Evolutionary conservation across 2,113 vertebrate genomes (phyloP), one percentile per base, ranked within the genome.

Genomic region (Anolis carolinensis): DNA sequence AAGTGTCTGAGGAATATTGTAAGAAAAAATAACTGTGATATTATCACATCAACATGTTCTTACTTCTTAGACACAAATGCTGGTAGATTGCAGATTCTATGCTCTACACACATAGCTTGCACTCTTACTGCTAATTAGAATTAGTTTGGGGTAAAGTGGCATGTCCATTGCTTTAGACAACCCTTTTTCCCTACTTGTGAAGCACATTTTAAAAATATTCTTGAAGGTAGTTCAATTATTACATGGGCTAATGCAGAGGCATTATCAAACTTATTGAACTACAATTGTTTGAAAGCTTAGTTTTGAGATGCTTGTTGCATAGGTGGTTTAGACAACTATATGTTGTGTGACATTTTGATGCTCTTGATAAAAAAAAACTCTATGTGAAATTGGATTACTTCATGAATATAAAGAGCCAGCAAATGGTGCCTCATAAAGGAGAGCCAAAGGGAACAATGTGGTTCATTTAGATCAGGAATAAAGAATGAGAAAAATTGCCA

Each of bases 391-490:
- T 86, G 77, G 70, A 91, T 89, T 90, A 27, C 32, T n/a, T 91
- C 63, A 88, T 94, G 75, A 93, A 94, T 93, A 86, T 87, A 86
- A 94, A 94, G 81, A 81, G 79, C 88, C 80, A 92, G 90, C 63
- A 83, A 93, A 87, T 72, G 67, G 84, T 87, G 21, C 70, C 89
- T 89, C 72, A 63, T 50, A 89, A 90, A 92, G 44, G 18, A 79
- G 27, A 92, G 77, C 30, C 73, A 86, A 88, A 93, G 14, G 75
- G 88, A 93, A 85, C 2, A n/a, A 50, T 71, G 23, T 55, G 50
- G 48, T 7, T 55, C 75, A 77, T 77, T 55, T 55, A 30, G 50
- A 77, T 55, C 50, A 32, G 7, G 75, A 3, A 55, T 32, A 55
- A 77, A n/a, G 16, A 77, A 39, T 5, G 9, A 39, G 39, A 25